Percentiles rank a stretch among this genome's conserved stretches.
Conservation (phyloP, 2,113 vertebrate species). For the Rhabdomys dilectus region DNA sequence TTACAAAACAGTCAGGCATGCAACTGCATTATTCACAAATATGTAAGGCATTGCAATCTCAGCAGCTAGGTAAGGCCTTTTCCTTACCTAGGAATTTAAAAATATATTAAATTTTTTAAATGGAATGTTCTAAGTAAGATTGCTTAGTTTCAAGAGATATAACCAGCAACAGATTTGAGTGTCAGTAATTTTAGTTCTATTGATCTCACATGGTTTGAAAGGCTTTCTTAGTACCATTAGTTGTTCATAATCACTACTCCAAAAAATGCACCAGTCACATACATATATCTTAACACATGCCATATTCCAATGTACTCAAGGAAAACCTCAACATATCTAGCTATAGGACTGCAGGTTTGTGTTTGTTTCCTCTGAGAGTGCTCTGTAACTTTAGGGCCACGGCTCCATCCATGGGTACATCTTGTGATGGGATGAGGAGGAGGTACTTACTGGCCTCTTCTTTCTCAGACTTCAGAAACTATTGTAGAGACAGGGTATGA, state of each 20-base stretch:
- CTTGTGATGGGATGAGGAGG: not conserved
- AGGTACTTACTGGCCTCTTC: not conserved
- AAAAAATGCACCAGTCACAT: not conserved
- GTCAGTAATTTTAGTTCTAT: not conserved
- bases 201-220: not conserved
- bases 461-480: not conserved
- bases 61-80: not conserved
- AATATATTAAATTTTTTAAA: not conserved
- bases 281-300: not conserved
- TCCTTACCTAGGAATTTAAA: not conserved
- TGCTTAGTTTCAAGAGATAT: constrained; percentile 43
- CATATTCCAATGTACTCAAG: not conserved
- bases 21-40: constrained; percentile 50
- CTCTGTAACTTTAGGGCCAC: not conserved
- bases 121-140: not conserved
- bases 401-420: no score
- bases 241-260: not conserved
- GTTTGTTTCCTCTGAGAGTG: not conserved
- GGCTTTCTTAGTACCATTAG: not conserved
- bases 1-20: constrained; percentile 69
- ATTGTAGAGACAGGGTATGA: not conserved
- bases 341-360: not conserved
- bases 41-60: constrained; percentile 36
- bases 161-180: not conserved
- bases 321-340: not conserved